phyloP scores from a whole-genome alignment of 2,888 invertebrate species.

The Ophonus ardosiacus region DNA sequence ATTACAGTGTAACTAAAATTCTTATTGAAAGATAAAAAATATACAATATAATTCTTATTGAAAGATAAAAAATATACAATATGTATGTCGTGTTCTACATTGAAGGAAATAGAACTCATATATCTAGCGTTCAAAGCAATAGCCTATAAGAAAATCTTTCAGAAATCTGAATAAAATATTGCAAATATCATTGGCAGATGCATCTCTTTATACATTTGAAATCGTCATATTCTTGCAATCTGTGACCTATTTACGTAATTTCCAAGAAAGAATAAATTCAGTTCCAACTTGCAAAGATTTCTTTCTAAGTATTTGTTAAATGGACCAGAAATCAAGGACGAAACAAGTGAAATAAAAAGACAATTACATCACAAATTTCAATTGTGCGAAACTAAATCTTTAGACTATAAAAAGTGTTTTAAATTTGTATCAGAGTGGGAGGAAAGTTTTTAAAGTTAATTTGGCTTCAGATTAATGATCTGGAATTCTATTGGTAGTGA shows the following conservation, averaged over 20 bases:
- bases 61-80: too few species aligned
- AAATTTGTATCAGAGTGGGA: background rate
- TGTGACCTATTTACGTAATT: conserved; percentile 23
- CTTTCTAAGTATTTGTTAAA: conserved; percentile 36
- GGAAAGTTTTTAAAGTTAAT: conserved; percentile 11
- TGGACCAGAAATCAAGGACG: conserved; percentile 37
- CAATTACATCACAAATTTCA: conserved; percentile 39
- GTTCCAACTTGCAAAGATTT: background rate
- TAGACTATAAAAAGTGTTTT: conserved; percentile 10
- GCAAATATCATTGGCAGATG: background rate
- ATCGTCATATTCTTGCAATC: background rate
- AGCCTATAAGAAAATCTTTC: background rate
- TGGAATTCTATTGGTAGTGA: background rate
- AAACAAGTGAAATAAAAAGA: conserved; percentile 43
- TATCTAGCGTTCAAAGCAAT: background rate
- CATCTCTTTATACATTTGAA: background rate
- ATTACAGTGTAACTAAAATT: too few species aligned
- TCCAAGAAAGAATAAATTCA: background rate
- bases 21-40: too few species aligned
- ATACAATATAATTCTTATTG: too few species aligned
- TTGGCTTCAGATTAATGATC: conserved; percentile 2
- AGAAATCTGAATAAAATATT: background rate
- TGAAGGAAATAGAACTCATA: too few species aligned
- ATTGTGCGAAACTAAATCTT: conserved; percentile 29
- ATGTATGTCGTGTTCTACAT: too few species aligned